Conservation (phyloP, 2,888 invertebrate species). For the Prosopocoilus inquinatus region DNA sequence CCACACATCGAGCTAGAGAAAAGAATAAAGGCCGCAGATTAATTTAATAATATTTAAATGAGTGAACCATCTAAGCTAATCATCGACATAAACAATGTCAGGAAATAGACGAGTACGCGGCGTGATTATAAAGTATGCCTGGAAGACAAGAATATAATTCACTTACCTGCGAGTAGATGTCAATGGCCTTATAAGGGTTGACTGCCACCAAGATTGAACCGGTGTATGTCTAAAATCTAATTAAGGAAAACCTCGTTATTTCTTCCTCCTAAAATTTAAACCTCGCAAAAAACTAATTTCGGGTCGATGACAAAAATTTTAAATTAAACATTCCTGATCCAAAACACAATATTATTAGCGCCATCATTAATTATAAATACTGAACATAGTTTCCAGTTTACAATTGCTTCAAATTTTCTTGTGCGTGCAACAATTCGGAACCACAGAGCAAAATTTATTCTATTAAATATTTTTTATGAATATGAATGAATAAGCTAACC, state of each 20-base stretch:
- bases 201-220: constrained; percentile 91
- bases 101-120: constrained; percentile 15
- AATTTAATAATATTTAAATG: neutral
- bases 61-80: neutral
- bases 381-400: no score
- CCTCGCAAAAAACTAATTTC: no score
- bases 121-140: constrained; percentile 16
- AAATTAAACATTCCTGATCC: no score
- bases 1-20: constrained; percentile 2
- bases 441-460: no score
- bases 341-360: no score
- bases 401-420: no score
- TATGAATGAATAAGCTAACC: no score
- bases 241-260: constrained; percentile 54
- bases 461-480: no score
- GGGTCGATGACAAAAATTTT: no score
- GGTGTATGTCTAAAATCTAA: constrained; percentile 76
- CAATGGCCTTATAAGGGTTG: constrained; percentile 90
- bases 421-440: no score
- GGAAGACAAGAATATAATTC: constrained; percentile 18
- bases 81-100: constrained; percentile 12
- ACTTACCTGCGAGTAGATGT: constrained; percentile 86
- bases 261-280: no score
- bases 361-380: no score
- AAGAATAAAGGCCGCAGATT: constrained; percentile 2